Evolutionary conservation across 2,113 vertebrate genomes (phyloP), one percentile per base, ranked within the genome.

Genomic region (Sorex araneus): DNA sequence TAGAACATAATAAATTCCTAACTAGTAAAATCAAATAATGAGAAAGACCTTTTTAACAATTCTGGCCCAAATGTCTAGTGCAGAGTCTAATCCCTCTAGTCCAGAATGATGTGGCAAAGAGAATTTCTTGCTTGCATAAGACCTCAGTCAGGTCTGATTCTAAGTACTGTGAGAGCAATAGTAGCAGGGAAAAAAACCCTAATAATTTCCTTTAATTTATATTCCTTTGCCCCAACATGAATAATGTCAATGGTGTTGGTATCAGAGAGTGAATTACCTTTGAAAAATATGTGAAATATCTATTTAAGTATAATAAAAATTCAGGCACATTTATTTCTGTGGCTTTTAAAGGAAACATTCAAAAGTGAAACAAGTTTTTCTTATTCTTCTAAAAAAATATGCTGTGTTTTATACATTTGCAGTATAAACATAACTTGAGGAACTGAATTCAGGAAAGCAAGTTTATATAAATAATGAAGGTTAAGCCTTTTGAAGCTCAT

Each of bases 291-390:
- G 19, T 78, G 23, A 89, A 18, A 76, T 79, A 21, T 19, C 32
- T 60, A 8, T 60, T 57, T 57, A 57, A 57, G 54, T 18, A 57
- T 57, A 57, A 57, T 57, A 57, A 57, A 60, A 64, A 69, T 69
- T n/a, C 28, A 91, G 6, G 63, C 82, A 40, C 15, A 63, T 94
- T 81, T 92, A 87, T 76, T 71, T 79, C n/a, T 85, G 12, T 50
- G 54, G 9, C 60, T 78, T 75, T 54, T 45, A 79, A 91, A 47
- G 16, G 2, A 70, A 77, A 23, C 3, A 60, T 87, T 67, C 4
- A 76, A 83, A 83, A 54, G 19, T 60, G 21, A 60, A 3, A 60
- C 57, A n/a, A 8, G 79, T 34, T 78, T 84, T 79, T 69, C 1
- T 30, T 78, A 47, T 43, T 54, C 2, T 86, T 12, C 32, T 28